These are phyloP conservation scores for Mongoloraphidia duomilia DNA, from an alignment of 2,888 invertebrate genomes.

Conservation along the genomic window DNA sequence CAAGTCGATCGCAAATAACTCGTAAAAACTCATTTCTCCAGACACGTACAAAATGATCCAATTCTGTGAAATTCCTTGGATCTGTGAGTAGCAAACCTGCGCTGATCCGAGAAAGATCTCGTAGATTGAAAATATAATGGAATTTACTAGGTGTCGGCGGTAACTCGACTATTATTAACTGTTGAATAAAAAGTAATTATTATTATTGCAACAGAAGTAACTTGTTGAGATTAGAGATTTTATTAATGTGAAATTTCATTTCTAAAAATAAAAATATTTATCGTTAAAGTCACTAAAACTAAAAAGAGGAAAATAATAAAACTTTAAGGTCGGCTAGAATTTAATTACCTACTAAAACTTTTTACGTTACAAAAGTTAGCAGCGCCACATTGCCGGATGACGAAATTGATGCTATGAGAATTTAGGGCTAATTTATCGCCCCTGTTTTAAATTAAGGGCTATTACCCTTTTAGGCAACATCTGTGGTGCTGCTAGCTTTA, in stretches of 20 bases:
- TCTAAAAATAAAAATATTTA: not conserved
- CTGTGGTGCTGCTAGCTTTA: too few relatives aligned
- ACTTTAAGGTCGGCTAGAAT: too few relatives aligned
- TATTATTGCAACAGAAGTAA: not conserved
- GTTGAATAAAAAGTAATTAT: conserved; percentile 21
- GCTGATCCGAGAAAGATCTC: conserved; percentile 75
- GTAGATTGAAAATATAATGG: conserved; percentile 87
- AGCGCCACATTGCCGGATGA: too few relatives aligned
- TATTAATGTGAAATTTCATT: not conserved
- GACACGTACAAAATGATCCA: conserved; percentile 60
- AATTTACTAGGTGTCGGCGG: conserved; percentile 88
- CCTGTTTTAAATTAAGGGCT: too few relatives aligned
- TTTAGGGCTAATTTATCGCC: too few relatives aligned
- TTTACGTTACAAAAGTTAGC: too few relatives aligned
- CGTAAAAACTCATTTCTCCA: conserved; percentile 86
- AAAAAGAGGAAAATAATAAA: too few relatives aligned
- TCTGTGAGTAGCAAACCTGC: conserved; percentile 68
- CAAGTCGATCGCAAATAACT: conserved; percentile 76
- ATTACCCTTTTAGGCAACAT: too few relatives aligned
- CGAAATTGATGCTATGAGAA: too few relatives aligned
- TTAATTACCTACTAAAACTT: too few relatives aligned
- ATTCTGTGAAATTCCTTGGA: conserved; percentile 50
- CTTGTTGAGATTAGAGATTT: not conserved
- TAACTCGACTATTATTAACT: conserved; percentile 55
- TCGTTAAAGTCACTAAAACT: not conserved